Base-by-base conservation (phyloP, 2,797 vertebrate species). In the Pogonophryne albipinna region DNA sequence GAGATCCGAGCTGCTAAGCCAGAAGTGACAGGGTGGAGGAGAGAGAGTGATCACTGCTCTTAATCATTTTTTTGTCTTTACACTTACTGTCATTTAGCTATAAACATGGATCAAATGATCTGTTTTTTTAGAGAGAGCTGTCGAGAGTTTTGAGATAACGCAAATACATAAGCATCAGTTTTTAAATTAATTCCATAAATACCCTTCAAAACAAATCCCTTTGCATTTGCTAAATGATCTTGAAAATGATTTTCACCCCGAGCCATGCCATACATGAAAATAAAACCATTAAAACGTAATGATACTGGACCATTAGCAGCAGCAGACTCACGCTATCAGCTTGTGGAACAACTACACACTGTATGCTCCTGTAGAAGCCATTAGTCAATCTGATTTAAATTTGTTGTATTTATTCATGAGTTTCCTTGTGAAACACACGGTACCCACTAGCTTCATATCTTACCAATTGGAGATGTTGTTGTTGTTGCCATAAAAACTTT, bases 401-500 rank as follows among this genome's bases (percentile, higher is more conserved):
- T 71, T 79, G 62, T 76, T 80, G 66, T 75, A 62, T 79, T 89
- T 90, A 90, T 90, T 88, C 85, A 87, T 87, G 61, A 86, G 74
- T 76, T 87, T 79, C 66, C 78, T 78, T 66, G 42, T 78, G 62
- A 78, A 87, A 83, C 51, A 66, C 80, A 76, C 59, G 71, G 70
- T 82, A 85, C 84, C 85, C 80, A 88, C 79, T 78, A 82, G 76
- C 78, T 82, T 83, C 56, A 38, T 38, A 66, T 72, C 51, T 63
- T 57, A 60, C 53, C 65, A 73, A 69, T 50, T 46, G 66, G 60
- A 78, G 65, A 83, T 74, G 57, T 60, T 71, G 80, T 68, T 71
- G 80, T 68, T 78, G 85, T 90, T 92, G 84, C 82, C 80, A 90
- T 91, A 83, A 86, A 84, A 82, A 92, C 76, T 0, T 58, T 62